Percentiles rank a stretch among this genome's conserved stretches.
These are phyloP conservation scores for Neosalanx taihuensis DNA, from an alignment of 2,797 vertebrate species.

Conservation along the genomic window DNA sequence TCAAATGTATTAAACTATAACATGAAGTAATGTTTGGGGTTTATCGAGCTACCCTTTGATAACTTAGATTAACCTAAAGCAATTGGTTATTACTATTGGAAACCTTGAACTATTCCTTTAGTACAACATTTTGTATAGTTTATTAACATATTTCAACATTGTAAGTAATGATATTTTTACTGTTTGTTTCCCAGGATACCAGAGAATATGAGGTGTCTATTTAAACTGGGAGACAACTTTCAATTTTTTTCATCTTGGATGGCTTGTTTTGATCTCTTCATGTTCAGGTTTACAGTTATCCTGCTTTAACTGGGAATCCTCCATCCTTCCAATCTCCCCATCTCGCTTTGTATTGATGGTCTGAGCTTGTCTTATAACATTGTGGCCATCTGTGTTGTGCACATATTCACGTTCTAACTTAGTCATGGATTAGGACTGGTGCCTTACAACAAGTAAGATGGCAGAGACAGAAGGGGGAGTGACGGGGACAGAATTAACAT, in stretches of 20 bases:
- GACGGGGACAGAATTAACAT: conserved; percentile 18
- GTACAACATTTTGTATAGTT: too few relatives aligned
- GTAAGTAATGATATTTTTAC: not conserved
- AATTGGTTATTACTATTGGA: too few relatives aligned
- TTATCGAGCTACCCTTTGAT: too few relatives aligned
- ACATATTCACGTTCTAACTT: conserved; percentile 53
- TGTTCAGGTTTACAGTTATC: not conserved
- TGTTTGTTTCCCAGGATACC: conserved; percentile 76
- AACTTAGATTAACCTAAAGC: too few relatives aligned
- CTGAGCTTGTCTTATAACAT: not conserved
- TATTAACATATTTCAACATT: not conserved
- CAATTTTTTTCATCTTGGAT: conserved; percentile 62
- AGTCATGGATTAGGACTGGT: conserved; percentile 69
- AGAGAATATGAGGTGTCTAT: conserved; percentile 94
- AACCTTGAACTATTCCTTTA: too few relatives aligned
- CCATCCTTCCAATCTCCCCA: conserved; percentile 22
- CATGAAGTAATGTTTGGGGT: too few relatives aligned
- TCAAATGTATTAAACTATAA: too few relatives aligned
- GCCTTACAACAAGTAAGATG: conserved; percentile 69
- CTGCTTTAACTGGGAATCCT: conserved; percentile 20
- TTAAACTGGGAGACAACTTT: conserved; percentile 63
- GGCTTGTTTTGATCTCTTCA: conserved; percentile 46
- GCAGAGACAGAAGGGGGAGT: conserved; percentile 21
- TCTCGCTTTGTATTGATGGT: conserved; percentile 18
- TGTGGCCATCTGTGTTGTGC: conserved; percentile 44